Evolutionary conservation across 2,113 vertebrate genomes (phyloP).

Genomic region (Protobothrops mucrosquamatus): DNA sequence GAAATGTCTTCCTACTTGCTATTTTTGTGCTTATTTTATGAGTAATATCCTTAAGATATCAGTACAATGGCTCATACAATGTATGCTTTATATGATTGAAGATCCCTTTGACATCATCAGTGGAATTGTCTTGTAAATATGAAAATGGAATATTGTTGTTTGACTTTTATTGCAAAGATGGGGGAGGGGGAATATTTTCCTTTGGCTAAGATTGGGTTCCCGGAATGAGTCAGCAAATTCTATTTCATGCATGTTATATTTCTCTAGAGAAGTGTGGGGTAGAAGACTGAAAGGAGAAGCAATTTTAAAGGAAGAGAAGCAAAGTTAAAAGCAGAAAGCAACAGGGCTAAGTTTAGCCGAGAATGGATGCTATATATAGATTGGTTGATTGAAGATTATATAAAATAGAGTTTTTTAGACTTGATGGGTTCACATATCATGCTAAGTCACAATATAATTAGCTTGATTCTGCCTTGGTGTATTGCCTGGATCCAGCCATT

Average conservation of each 20-base stretch:
- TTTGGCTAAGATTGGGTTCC: not conserved
- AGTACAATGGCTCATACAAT: constrained; percentile 44
- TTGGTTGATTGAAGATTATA: not conserved
- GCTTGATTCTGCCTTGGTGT: not conserved
- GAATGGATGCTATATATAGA: not conserved
- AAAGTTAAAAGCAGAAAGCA: not conserved
- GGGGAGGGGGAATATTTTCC: constrained; percentile 23
- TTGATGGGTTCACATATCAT: not conserved
- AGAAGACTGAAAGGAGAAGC: not conserved
- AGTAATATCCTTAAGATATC: not conserved
- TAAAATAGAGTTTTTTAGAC: not conserved
- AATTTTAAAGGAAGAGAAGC: not conserved
- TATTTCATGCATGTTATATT: not conserved
- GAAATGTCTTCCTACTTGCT: not conserved
- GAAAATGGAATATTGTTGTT: constrained; percentile 43
- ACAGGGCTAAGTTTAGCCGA: not conserved
- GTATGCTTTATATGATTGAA: not conserved
- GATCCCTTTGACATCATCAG: not conserved
- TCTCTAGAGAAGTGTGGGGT: not conserved
- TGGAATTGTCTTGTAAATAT: constrained; percentile 13
- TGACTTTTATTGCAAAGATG: constrained; percentile 46
- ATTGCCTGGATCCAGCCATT: not conserved
- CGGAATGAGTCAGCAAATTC: not conserved
- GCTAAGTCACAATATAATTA: not conserved
- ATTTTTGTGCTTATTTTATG: constrained; percentile 3